Evolutionary conservation across 2,888 invertebrate genomes (phyloP), one percentile per base, ranked within the genome.

Genomic region (Sphaeridia pumilis): DNA sequence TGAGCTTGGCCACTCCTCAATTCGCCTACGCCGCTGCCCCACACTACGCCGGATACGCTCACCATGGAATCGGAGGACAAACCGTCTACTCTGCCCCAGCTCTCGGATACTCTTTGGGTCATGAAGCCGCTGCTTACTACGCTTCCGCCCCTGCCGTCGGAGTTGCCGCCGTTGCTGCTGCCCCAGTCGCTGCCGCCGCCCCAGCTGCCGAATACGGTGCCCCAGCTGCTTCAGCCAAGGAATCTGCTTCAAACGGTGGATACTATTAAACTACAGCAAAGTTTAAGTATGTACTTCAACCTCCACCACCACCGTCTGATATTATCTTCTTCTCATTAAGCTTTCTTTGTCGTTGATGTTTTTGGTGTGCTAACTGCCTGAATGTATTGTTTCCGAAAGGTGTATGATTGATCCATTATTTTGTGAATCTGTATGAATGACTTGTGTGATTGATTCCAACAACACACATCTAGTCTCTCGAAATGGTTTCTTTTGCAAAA

Each of bases 61-160:
- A n/a, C n/a, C 43, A 41, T 22, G 42, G 47, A 25, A 52, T 48
- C 20, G 34, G 36, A 22, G 51, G 58, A 26, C 52, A 54, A 4
- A 58, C 58, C 27, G 57, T 57, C 17, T 62, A 60, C 46, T 55
- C 56, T 21, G 56, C 58, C 12, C 62, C 58, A 50, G 49, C 60
- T 38, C 52, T 63, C 14, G 63, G 63, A 38, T 63, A 61, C 56
- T 55, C 55, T 34, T 52, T 63, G 38, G 63, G 63, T 27, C 21
- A 31, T 12, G 35, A 10, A 28, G 20, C 14, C 20, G 14, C 5
- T 4, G 46, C 46, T 28, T 22, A 7, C 4, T 17, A 43, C 14
- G 24, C 43, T 20, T 31, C 4, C 46, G 12, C 26, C 7, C 41
- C 25, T 14, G 42, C 2, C 3, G 5, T 34, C 3, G 31, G 25